These are phyloP conservation scores for Forbesichthys papilliferus DNA, from an alignment of 2,113 vertebrate genomes.

Conservation along the genomic window DNA sequence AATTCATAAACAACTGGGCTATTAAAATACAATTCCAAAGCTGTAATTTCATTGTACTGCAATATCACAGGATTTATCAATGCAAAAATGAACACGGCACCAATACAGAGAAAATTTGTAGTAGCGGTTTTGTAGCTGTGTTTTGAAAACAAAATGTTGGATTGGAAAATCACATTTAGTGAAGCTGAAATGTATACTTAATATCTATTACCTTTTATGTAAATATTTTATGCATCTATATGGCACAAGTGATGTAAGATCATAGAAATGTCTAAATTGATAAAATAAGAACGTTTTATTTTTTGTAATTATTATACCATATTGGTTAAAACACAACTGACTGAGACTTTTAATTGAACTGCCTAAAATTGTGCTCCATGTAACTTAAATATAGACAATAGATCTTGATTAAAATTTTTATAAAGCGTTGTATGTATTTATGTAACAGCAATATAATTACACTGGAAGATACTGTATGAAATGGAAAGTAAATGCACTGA, in stretches of 20 bases:
- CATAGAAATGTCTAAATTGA: not conserved
- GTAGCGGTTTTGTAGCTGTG: not conserved
- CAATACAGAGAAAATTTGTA: not conserved
- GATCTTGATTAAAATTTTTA: not conserved
- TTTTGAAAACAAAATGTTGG: not conserved
- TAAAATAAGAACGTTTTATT: not conserved
- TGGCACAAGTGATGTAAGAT: not conserved
- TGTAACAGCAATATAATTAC: not conserved
- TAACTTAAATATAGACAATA: too few relatives aligned
- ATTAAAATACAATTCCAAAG: conserved; percentile 41
- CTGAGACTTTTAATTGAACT: not conserved
- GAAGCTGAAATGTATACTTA: too few relatives aligned
- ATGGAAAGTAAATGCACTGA: not conserved
- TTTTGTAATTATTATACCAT: too few relatives aligned
- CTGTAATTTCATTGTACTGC: conserved; percentile 14
- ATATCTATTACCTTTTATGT: not conserved
- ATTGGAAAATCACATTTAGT: not conserved
- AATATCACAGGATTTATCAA: conserved; percentile 4
- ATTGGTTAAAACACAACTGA: too few relatives aligned
- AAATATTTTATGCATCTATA: not conserved
- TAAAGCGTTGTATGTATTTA: not conserved
- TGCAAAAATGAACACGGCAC: not conserved
- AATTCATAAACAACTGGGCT: conserved; percentile 44
- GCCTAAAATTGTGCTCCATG: not conserved
- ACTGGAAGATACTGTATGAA: not conserved